Evolutionary conservation across 2,113 vertebrate species (phyloP).

Genomic region (Pogonocichla stellata): DNA sequence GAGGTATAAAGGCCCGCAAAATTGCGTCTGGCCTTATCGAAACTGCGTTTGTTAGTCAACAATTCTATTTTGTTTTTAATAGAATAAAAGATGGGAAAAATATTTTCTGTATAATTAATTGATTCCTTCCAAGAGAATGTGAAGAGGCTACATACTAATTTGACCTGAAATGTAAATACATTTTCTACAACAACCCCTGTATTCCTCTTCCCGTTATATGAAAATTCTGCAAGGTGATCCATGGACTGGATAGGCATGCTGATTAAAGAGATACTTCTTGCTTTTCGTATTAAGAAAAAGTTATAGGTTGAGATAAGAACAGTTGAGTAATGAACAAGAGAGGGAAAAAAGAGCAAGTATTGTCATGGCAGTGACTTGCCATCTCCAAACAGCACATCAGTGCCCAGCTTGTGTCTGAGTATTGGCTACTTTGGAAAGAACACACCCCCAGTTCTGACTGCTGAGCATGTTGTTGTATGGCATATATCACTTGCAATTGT

Average conservation of each 20-base stretch:
- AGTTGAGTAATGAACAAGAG: not conserved
- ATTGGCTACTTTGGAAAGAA: not conserved
- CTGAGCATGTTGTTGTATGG: not conserved
- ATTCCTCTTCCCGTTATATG: not conserved
- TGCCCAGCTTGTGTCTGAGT: not conserved
- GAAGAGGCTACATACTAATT: not conserved
- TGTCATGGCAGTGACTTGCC: not conserved
- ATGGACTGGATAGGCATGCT: not conserved
- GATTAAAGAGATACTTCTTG: not conserved
- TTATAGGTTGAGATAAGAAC: not conserved
- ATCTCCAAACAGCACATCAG: not conserved
- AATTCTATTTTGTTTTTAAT: not conserved
- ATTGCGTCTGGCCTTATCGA: not conserved
- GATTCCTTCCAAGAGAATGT: not conserved
- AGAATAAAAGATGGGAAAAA: not conserved
- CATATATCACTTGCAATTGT: not conserved
- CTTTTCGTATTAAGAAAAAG: not conserved
- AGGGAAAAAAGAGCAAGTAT: not conserved
- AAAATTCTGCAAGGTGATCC: not conserved
- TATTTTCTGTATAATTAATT: not conserved
- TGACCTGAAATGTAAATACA: not conserved
- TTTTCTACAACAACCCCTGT: accelerated
- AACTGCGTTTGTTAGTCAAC: not conserved
- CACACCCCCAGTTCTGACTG: not conserved
- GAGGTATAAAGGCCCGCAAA: not conserved